Evolutionary conservation across 2,113 vertebrate genomes (phyloP).

Genomic region (Tupaia tana): DNA sequence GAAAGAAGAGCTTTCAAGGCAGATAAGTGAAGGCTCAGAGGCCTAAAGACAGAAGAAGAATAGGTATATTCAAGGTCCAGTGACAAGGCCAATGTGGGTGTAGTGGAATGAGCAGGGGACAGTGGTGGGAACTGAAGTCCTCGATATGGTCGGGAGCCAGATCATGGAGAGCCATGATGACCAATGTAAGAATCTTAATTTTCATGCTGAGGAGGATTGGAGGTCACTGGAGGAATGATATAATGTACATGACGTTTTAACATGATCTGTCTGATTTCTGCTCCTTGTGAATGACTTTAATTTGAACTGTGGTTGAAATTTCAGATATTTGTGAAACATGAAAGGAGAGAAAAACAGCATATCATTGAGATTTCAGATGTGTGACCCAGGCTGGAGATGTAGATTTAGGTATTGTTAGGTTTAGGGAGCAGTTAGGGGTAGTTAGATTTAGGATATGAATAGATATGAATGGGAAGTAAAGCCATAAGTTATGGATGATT

Average conservation of each 20-base stretch:
- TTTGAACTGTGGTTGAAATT: neutral
- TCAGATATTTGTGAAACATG: neutral
- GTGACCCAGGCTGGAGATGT: neutral
- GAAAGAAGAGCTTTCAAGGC: neutral
- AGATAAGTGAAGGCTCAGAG: neutral
- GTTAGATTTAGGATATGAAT: neutral
- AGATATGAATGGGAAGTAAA: neutral
- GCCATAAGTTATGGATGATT: neutral
- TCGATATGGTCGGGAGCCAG: neutral
- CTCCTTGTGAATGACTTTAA: neutral
- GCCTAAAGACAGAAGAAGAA: neutral
- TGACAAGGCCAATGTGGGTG: neutral
- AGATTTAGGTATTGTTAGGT: neutral
- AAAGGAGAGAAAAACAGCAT: neutral
- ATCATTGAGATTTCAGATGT: neutral
- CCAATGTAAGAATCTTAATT: neutral
- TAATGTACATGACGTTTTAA: neutral
- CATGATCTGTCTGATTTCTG: neutral
- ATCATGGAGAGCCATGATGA: neutral
- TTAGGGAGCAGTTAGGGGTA: too few relatives aligned
- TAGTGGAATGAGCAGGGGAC: neutral
- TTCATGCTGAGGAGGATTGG: neutral
- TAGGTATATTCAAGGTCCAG: neutral
- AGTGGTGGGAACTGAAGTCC: neutral
- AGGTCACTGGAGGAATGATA: neutral